A percentile compares a stretch with the other conserved stretches of the same genome.
Conservation (phyloP, 35 echinoderm and acorn worm genomes). For the Ophiothrix spiculata region DNA sequence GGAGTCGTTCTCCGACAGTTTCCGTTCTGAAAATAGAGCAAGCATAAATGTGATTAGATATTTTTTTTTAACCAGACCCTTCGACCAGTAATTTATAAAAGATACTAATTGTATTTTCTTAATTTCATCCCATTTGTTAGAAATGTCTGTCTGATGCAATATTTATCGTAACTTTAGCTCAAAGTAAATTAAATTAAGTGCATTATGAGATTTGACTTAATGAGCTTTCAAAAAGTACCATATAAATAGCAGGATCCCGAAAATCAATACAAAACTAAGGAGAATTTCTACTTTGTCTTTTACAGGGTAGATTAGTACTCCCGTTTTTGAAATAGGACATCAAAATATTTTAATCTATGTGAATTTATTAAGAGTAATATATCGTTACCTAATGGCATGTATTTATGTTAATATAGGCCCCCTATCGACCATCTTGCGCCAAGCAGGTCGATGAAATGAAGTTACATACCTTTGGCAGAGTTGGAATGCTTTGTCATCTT, state of each 20-base stretch:
- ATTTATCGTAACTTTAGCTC: not conserved
- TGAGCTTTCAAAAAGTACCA: no score
- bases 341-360: not conserved
- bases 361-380: no score
- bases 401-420: no score
- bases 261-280: no score
- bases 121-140: not conserved
- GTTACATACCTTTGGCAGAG: not conserved
- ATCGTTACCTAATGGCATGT: no score
- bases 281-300: no score
- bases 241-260: no score
- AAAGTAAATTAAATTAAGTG: not conserved
- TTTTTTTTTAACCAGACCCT: no score
- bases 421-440: not conserved
- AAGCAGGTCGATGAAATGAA: not conserved
- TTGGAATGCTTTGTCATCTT: conserved; percentile 3
- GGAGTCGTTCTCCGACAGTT: conserved; percentile 77
- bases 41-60: no score
- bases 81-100: no score
- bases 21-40: conserved; percentile 77
- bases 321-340: not conserved
- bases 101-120: not conserved
- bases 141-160: not conserved
- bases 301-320: not conserved
- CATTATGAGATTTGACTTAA: not conserved